Percentiles rank a stretch among this genome's conserved stretches.
These are phyloP conservation scores for Leucophenga varia DNA, from an alignment of 1,140 invertebrate genomes.

Conservation along the genomic window DNA sequence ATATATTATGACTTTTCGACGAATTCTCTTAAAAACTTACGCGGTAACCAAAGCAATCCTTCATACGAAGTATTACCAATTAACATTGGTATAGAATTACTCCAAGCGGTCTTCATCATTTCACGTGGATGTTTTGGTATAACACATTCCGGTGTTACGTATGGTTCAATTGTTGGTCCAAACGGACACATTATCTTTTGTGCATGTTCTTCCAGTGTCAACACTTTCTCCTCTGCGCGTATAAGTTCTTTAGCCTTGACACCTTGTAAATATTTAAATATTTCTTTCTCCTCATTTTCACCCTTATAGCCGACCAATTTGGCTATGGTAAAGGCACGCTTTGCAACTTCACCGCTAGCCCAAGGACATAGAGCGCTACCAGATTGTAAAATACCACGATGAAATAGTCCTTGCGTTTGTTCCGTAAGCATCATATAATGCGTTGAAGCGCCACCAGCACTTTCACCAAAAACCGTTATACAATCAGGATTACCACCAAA, in stretches of 20 bases:
- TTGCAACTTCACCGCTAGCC: conserved; percentile 31
- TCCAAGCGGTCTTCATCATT: conserved; percentile 50
- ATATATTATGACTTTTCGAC: too few relatives aligned
- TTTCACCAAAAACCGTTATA: conserved; percentile 58
- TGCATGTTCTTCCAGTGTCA: conserved; percentile 30
- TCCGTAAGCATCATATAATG: conserved; percentile 64
- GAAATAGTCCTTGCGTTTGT: conserved; percentile 57
- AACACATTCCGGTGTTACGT: conserved; percentile 37
- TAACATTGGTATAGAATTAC: conserved; percentile 55
- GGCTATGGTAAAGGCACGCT: conserved; percentile 34
- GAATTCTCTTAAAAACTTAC: too few relatives aligned
- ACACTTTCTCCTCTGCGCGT: conserved; percentile 40
- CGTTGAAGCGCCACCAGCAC: conserved; percentile 57
- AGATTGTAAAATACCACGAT: conserved; percentile 55
- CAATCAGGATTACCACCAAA: conserved; percentile 60
- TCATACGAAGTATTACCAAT: conserved; percentile 55
- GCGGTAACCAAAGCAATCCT: conserved; percentile 43
- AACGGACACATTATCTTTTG: conserved; percentile 40
- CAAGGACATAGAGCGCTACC: conserved; percentile 42
- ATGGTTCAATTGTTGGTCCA: conserved; percentile 52
- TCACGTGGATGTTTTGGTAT: conserved; percentile 42
- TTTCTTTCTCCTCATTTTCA: conserved; percentile 42
- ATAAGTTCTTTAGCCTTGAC: conserved; percentile 61
- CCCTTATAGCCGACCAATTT: conserved; percentile 45
- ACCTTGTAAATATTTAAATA: conserved; percentile 35